phyloP scores from a whole-genome alignment of 2,113 vertebrate genomes.

The Larimichthys polyactis region DNA sequence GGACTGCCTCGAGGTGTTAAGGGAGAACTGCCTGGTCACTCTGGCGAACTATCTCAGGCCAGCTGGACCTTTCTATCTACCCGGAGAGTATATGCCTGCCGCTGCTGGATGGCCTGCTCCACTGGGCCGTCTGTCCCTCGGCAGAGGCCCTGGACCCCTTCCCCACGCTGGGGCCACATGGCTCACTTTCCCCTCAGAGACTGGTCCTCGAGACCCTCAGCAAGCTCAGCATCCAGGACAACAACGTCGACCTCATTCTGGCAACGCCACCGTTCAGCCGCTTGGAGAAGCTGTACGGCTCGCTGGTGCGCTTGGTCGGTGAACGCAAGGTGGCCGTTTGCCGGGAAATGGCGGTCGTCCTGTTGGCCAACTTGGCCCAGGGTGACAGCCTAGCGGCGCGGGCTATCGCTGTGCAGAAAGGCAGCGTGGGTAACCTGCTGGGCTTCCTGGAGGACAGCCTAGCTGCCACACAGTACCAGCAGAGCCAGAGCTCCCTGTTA shows the following conservation, averaged over 20 bases:
- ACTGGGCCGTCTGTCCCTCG: constrained; percentile 98
- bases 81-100: constrained; percentile 98
- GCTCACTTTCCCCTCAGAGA: constrained; percentile 97
- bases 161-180: constrained; percentile 93
- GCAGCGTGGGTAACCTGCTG: constrained; percentile 96
- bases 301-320: constrained; percentile 95
- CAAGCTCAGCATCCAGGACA: constrained; percentile 99
- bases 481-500: constrained; percentile 93
- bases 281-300: constrained; percentile 96
- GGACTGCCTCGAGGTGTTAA: constrained; percentile 97
- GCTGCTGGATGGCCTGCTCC: constrained; percentile 96
- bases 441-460: constrained; percentile 99
- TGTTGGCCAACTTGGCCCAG: constrained; percentile 97
- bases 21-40: constrained; percentile 97
- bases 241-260: constrained; percentile 99
- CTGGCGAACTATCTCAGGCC: constrained; percentile 98
- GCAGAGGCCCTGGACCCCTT: constrained; percentile 98
- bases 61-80: constrained; percentile 97
- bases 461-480: constrained; percentile 97
- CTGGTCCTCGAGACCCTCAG: constrained; percentile 99
- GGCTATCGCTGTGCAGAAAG: constrained; percentile 96
- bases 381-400: constrained; percentile 95
- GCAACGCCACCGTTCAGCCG: constrained; percentile 97
- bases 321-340: constrained; percentile 98
- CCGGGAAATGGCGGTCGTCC: constrained; percentile 98